Evolutionary conservation across 2,888 invertebrate genomes (phyloP), one percentile per base, ranked within the genome.

Genomic region (Nephrocerus scutellatus): DNA sequence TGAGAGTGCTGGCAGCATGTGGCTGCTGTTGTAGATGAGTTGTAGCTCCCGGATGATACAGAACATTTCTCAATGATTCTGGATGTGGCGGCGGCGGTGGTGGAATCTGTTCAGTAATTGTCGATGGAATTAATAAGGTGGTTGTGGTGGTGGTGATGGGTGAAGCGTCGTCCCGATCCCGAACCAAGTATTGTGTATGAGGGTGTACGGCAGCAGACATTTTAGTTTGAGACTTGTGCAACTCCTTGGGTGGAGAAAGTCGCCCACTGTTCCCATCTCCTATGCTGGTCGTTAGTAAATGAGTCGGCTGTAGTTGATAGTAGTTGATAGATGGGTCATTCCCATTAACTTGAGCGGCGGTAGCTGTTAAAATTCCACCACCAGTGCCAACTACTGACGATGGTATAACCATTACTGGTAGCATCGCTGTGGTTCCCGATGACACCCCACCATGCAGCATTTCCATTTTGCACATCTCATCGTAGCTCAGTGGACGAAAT

Each of bases 351-450:
- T 44, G 33, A 6, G 46, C 33, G n/a, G 43, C 22, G 23, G 47
- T 21, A 9, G 47, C 19, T 16, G 48, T 36, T 16, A 51, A 33
- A 25, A 52, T 44, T 10, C 47, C 30, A 30, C 47, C 36, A 36
- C 55, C 54, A 38, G 56, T 46, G 24, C 59, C 48, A 44, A 65
- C 52, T 31, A 62, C 47, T 18, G 64, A 53, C 30, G 68, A 60
- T 30, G 67, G 65, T 50, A 68, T 64, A 33, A 66, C 59, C 66
- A 66, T 63, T 25, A 66, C 63, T 35, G 66, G 66, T 48, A 66
- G 43, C 60, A 66, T 62, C 24, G 63, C 52, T 23, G 59, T 44
- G 21, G 57, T 51, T 12, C 49, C 40, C 6, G 54, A 34, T 16
- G n/a, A n/a, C n/a, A n/a, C 40, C 40, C 51, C 45, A 2, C 48